Conservation (phyloP, 2,113 vertebrate species). For the Daboia siamensis region DNA sequence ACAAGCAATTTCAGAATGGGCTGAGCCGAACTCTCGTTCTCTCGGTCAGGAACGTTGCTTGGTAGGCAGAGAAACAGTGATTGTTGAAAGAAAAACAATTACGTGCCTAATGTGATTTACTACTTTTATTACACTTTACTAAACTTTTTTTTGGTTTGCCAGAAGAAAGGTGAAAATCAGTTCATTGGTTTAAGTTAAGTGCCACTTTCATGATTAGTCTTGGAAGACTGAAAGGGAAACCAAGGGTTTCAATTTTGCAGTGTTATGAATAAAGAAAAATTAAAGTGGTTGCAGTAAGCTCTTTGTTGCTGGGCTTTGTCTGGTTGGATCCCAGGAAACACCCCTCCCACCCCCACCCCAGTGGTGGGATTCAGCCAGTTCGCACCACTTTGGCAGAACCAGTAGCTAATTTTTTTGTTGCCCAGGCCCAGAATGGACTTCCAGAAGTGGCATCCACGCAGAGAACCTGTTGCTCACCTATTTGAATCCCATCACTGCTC, state of each 20-base stretch:
- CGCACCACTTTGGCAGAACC: too few relatives aligned
- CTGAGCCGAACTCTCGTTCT: not conserved
- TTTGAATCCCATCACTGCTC: too few relatives aligned
- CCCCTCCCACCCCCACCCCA: too few relatives aligned
- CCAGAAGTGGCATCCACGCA: too few relatives aligned
- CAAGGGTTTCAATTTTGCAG: not conserved
- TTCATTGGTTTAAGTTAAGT: not conserved
- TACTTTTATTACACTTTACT: not conserved
- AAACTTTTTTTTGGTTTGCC: not conserved
- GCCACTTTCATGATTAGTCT: not conserved
- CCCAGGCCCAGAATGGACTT: too few relatives aligned
- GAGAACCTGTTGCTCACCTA: too few relatives aligned
- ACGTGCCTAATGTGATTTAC: not conserved
- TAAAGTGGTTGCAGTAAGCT: not conserved
- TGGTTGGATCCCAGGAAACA: not conserved
- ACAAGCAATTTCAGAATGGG: not conserved
- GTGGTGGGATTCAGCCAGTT: too few relatives aligned
- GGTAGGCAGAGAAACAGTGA: not conserved
- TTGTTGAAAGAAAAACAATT: not conserved
- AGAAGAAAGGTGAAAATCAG: not conserved
- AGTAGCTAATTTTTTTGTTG: too few relatives aligned
- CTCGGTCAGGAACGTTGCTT: not conserved
- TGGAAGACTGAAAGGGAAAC: not conserved
- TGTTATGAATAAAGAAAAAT: not conserved
- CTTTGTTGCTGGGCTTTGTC: not conserved